phyloP scores from a whole-genome alignment of 2,797 vertebrate species.

The Falco rusticolus region DNA sequence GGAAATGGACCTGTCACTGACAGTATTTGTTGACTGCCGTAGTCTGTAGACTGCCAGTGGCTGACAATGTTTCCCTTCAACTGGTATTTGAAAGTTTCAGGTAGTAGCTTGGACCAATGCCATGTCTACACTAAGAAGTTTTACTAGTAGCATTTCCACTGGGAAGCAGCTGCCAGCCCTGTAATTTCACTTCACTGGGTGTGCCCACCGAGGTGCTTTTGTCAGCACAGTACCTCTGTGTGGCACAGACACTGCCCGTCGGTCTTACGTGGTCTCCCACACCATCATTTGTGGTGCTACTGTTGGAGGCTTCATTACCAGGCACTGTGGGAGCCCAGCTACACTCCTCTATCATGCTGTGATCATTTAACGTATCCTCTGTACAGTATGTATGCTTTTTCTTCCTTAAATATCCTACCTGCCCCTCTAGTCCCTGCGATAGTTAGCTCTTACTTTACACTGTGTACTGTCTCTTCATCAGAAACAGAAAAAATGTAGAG shows the following conservation, averaged over 20 bases:
- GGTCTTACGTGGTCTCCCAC: not conserved
- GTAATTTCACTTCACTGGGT: not conserved
- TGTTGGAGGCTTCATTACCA: not conserved
- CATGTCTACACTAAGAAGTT: accelerated
- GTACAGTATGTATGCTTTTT: not conserved
- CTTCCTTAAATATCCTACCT: not conserved
- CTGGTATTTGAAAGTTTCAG: not conserved
- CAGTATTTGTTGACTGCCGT: not conserved
- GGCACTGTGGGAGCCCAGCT: not conserved
- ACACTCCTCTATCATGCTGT: not conserved
- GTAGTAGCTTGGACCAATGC: not conserved
- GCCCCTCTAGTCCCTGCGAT: not conserved
- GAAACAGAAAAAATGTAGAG: not conserved
- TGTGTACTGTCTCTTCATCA: not conserved
- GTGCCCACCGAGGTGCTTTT: not conserved
- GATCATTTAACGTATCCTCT: not conserved
- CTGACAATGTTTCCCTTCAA: not conserved
- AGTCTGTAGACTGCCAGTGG: not conserved
- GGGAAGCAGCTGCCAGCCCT: not conserved
- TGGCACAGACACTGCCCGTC: not conserved
- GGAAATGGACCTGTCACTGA: not conserved
- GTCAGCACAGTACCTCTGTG: not conserved
- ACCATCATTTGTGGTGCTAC: not conserved
- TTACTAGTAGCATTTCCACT: not conserved
- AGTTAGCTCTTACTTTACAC: not conserved